These are phyloP conservation scores for Sarcophaga peregrina DNA, from an alignment of 1,140 invertebrate species.

Conservation along the genomic window DNA sequence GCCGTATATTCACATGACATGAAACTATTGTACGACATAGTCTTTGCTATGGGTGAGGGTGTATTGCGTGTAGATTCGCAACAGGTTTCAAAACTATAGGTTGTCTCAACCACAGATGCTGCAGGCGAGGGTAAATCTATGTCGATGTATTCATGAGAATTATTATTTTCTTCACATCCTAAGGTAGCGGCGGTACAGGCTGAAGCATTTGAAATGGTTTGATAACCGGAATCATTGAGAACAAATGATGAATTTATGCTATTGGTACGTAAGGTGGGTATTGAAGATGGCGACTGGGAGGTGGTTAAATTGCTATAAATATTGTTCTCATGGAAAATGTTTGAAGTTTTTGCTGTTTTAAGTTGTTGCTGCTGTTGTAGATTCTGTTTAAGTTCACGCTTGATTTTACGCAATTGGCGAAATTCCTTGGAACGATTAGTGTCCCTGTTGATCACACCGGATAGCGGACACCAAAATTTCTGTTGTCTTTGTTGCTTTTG, in stretches of 20 bases:
- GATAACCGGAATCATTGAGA: slow-evolving; percentile 33
- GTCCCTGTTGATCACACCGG: slow-evolving; percentile 31
- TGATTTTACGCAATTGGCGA: slow-evolving; percentile 54
- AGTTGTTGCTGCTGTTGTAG: slow-evolving; percentile 53
- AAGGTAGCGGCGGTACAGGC: not conserved
- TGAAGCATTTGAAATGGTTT: not conserved
- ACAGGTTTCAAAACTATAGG: slow-evolving; percentile 13
- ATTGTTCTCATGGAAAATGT: not conserved
- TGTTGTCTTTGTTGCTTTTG: slow-evolving; percentile 46
- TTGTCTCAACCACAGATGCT: not conserved
- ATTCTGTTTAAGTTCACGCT: slow-evolving; percentile 56
- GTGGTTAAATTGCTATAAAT: not conserved
- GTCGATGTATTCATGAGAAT: not conserved
- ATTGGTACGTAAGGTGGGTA: not conserved
- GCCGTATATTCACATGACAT: slow-evolving; percentile 4
- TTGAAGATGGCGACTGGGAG: not conserved
- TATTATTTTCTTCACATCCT: not conserved
- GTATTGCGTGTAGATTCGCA: slow-evolving; percentile 13
- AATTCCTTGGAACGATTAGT: slow-evolving; percentile 50
- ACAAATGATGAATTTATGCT: not conserved
- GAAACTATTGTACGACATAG: slow-evolving; percentile 1
- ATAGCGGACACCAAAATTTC: slow-evolving; percentile 42
- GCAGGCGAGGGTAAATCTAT: slow-evolving; percentile 19
- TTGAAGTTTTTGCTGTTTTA: slow-evolving; percentile 44
- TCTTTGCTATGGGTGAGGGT: slow-evolving; percentile 3